Conservation (phyloP, 2,113 vertebrate species). For the Chamaea fasciata region DNA sequence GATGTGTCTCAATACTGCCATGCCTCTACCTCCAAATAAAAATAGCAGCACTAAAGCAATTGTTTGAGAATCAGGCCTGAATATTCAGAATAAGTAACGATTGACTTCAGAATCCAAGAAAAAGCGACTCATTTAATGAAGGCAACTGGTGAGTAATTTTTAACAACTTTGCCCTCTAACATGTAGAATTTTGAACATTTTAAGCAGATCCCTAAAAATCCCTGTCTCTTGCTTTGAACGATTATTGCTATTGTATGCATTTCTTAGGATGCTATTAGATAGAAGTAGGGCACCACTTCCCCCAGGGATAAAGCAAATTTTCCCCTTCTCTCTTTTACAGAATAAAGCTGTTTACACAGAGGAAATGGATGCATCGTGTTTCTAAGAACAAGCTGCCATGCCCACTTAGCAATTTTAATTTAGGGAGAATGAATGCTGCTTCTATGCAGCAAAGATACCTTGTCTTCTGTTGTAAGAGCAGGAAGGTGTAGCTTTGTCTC, state of each 20-base stretch:
- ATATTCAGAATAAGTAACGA: background rate
- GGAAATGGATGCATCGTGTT: accelerated
- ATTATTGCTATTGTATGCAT: background rate
- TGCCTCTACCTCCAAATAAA: background rate
- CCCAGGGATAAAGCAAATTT: background rate
- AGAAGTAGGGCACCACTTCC: background rate
- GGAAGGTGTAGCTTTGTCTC: background rate
- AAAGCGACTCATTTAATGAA: background rate
- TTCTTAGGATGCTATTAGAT: background rate
- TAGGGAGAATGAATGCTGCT: accelerated
- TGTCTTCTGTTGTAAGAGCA: background rate
- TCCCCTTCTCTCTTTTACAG: background rate
- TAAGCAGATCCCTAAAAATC: background rate
- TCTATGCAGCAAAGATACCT: background rate
- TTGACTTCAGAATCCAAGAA: background rate
- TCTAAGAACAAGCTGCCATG: background rate
- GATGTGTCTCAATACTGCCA: background rate
- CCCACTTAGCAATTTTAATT: background rate
- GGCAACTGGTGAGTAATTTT: background rate
- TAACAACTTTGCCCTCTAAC: background rate
- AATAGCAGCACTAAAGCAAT: background rate
- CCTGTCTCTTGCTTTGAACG: background rate
- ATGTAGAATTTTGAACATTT: background rate
- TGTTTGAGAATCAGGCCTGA: background rate
- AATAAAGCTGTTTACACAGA: background rate